phyloP scores from a whole-genome alignment of 2,888 invertebrate genomes.

The Pherbina coryleti region DNA sequence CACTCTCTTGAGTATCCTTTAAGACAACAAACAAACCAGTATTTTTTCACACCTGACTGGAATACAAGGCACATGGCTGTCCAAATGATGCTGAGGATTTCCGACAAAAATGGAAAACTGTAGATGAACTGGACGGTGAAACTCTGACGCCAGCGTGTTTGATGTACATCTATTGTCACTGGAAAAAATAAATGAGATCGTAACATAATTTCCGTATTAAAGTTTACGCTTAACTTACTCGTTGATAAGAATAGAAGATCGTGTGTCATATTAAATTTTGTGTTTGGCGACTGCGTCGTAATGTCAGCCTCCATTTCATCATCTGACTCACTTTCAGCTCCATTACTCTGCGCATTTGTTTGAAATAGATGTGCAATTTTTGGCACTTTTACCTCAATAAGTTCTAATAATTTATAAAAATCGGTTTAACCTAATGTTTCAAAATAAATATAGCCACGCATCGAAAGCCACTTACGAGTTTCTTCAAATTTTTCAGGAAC shows the following conservation, averaged over 20 bases:
- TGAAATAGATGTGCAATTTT: constrained; percentile 60
- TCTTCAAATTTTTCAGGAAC: neutral
- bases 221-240: constrained; percentile 49
- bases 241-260: constrained; percentile 58
- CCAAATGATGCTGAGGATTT: constrained; percentile 64
- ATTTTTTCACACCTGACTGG: constrained; percentile 63
- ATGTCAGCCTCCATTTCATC: constrained; percentile 26
- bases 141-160: constrained; percentile 57
- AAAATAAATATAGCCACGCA: too few species aligned
- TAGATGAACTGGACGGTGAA: constrained; percentile 60
- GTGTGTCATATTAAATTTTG: constrained; percentile 52
- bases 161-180: constrained; percentile 61
- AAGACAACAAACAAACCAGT: constrained; percentile 54
- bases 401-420: constrained; percentile 46
- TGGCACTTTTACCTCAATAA: constrained; percentile 51
- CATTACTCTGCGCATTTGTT: constrained; percentile 43
- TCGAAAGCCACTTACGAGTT: constrained; percentile 30
- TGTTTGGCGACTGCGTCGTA: constrained; percentile 48
- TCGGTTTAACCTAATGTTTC: too few species aligned
- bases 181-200: neutral
- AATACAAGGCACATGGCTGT: constrained; percentile 65
- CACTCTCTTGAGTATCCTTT: neutral
- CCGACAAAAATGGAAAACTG: constrained; percentile 62
- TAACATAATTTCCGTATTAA: neutral
- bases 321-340: constrained; percentile 39